phyloP scores from a whole-genome alignment of 2,113 vertebrate genomes.

The Gymnocephalus cernua region DNA sequence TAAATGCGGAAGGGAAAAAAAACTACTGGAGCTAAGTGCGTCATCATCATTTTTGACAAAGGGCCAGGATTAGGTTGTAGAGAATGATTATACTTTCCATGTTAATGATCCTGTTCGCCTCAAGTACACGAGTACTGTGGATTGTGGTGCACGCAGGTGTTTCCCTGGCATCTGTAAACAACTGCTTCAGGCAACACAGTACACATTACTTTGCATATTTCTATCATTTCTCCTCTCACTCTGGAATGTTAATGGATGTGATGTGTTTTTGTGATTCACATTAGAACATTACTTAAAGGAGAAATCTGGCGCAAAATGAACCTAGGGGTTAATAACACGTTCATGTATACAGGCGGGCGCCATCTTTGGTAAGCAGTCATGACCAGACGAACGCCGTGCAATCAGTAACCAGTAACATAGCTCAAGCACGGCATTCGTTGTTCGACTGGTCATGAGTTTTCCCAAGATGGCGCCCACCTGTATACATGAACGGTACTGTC shows the following conservation, averaged over 20 bases:
- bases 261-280: conserved; percentile 6
- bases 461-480: too few species aligned
- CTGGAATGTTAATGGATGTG: conserved; percentile 8
- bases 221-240: not conserved
- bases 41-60: conserved; percentile 66
- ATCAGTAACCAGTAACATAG: too few species aligned
- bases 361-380: too few species aligned
- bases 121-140: conserved; percentile 36
- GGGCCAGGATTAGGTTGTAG: conserved; percentile 43
- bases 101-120: conserved; percentile 55
- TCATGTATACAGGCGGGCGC: too few species aligned
- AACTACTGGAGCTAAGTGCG: conserved; percentile 27
- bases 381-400: too few species aligned
- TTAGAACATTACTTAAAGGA: not conserved
- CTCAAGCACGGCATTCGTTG: too few species aligned
- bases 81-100: conserved; percentile 47
- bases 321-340: too few species aligned
- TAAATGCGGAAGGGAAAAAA: conserved; percentile 10
- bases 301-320: too few species aligned
- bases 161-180: conserved; percentile 61
- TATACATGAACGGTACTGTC: too few species aligned
- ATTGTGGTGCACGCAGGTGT: conserved; percentile 50
- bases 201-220: conserved; percentile 41
- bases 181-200: conserved; percentile 31
- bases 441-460: too few species aligned